Base-by-base conservation (phyloP, 2,113 vertebrate species). In the Genyomyrus donnyi region DNA sequence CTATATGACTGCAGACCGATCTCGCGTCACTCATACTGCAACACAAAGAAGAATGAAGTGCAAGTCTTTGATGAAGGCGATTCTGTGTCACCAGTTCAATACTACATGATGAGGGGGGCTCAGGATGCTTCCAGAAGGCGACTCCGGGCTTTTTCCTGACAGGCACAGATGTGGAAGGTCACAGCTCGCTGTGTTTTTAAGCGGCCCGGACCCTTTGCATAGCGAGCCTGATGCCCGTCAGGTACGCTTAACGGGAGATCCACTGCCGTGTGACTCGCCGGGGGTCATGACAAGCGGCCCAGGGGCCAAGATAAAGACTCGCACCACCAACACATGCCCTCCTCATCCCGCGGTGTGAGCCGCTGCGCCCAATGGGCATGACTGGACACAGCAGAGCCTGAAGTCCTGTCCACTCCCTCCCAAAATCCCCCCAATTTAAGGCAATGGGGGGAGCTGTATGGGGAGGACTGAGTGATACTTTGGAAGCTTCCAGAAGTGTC, bases 161-260 rank as follows among this genome's bases (percentile, higher is more conserved):
- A 31, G 62, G 1, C 62, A 13, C 27, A 70, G 11, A 70, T 31
- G 62, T 13, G n/a, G 10, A 3, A 70, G 62, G 62, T 70, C n/a
- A 70, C n/a, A 11, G 62, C 62, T 70, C 3, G 10, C 62, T 31
- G 62, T 70, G 27, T 70, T 27, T 70, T 27, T 66, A 27, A 62
- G 8, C 2, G 10, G n/a, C 62, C 62, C 3, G 9, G 62, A 11
- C 13, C 35, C 35, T 48, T 85, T n/a, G 45, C 15, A 85, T 48
- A 48, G 83, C 3, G 8, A 46, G 21, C 91, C 92, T 88, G 89
- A 85, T 91, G 92, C 91, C 91, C 93, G 93, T 94, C 94, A 90
- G 93, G 91, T 91, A 92, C 95, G 95, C 95, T 95, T 95, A 95
- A 95, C 95, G 95, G 94, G 92, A 91, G 91, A 92, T 92, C 93